A percentile compares a stretch with the other conserved stretches of the same genome.
These are phyloP conservation scores for Myopa testacea DNA, from an alignment of 2,888 invertebrate species.

Conservation along the genomic window DNA sequence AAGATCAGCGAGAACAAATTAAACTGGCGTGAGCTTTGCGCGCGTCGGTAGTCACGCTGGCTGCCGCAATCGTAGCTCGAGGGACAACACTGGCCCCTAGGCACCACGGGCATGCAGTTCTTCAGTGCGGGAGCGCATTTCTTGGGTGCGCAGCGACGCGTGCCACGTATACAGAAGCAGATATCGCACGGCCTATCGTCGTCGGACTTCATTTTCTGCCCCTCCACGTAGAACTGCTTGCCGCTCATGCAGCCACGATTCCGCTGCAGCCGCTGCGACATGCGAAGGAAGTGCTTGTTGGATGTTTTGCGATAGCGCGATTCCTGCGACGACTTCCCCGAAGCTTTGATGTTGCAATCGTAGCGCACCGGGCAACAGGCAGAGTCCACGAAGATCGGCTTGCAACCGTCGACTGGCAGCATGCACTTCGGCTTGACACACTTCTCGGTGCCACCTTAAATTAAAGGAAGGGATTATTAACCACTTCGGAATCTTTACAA, in stretches of 20 bases:
- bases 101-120: slow-evolving; percentile 81
- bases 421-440: slow-evolving; percentile 87
- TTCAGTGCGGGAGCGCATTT: slow-evolving; percentile 81
- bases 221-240: slow-evolving; percentile 75
- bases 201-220: slow-evolving; percentile 75
- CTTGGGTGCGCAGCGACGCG: slow-evolving; percentile 79
- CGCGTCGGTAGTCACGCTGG: slow-evolving; percentile 64
- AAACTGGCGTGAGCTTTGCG: slow-evolving; percentile 63
- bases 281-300: slow-evolving; percentile 65
- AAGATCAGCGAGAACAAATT: slow-evolving; percentile 65
- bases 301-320: slow-evolving; percentile 61
- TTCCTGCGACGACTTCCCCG: slow-evolving; percentile 63
- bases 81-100: slow-evolving; percentile 85
- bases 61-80: slow-evolving; percentile 85
- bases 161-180: slow-evolving; percentile 83
- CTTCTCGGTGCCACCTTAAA: slow-evolving; percentile 72
- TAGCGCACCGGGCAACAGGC: slow-evolving; percentile 85
- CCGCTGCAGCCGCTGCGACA: slow-evolving; percentile 63
- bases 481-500: background rate
- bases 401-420: slow-evolving; percentile 76
- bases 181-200: slow-evolving; percentile 74
- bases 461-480: background rate
- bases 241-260: slow-evolving; percentile 73
- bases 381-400: slow-evolving; percentile 67
- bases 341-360: slow-evolving; percentile 72